A percentile compares a stretch with the other conserved stretches of the same genome.
Evolutionary conservation across 2,113 vertebrate species (phyloP).

Genomic region (Phodopus roborovskii): DNA sequence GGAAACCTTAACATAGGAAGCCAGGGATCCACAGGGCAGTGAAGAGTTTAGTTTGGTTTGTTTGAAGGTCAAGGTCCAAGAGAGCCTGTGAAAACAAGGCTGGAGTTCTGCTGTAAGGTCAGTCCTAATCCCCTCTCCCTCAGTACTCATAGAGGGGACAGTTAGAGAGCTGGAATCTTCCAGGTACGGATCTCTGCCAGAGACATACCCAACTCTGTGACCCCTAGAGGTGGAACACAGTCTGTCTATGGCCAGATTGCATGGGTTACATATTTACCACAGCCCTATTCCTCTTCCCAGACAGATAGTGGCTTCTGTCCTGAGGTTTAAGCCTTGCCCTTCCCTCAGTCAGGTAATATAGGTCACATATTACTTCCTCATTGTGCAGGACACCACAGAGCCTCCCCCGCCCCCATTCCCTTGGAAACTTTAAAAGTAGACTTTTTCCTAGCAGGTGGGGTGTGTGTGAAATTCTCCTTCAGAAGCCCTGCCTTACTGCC

Average conservation of each 20-base stretch:
- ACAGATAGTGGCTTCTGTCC: background rate
- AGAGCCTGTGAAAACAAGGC: too few relatives aligned
- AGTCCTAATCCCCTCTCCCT: accelerated
- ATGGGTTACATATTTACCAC: background rate
- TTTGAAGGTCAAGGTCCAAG: background rate
- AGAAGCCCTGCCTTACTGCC: background rate
- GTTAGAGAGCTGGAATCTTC: background rate
- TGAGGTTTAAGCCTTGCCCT: background rate
- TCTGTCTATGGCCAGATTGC: background rate
- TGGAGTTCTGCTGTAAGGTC: background rate
- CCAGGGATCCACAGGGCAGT: accelerated
- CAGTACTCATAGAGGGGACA: too few relatives aligned
- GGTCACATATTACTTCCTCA: background rate
- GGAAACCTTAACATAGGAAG: too few relatives aligned
- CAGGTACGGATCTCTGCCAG: too few relatives aligned
- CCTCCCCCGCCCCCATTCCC: background rate
- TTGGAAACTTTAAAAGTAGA: background rate
- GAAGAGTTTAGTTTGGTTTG: background rate
- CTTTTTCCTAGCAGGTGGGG: background rate
- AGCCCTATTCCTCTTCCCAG: background rate
- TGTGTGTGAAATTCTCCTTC: background rate
- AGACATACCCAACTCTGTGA: background rate
- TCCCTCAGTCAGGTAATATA: background rate
- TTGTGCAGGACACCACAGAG: background rate
- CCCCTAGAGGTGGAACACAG: background rate